Evolutionary conservation across 2,888 invertebrate genomes (phyloP).

Genomic region (Calliopum simillimum): DNA sequence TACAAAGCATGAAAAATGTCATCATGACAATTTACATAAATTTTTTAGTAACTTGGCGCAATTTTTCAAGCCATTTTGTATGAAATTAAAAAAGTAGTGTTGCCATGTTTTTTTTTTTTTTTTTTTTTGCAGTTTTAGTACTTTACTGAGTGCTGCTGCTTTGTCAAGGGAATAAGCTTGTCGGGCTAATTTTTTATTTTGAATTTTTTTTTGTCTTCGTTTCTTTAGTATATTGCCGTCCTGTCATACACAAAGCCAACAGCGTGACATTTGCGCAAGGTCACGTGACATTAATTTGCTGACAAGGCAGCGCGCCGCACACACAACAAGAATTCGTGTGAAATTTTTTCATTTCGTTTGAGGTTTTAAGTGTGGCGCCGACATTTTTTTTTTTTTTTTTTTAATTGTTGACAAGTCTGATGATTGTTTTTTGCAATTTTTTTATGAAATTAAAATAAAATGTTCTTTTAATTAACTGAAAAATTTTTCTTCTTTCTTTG

Average conservation of each 20-base stretch:
- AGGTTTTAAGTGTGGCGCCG: not conserved
- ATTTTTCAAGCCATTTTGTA: no score
- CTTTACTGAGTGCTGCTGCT: no score
- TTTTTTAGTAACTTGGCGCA: constrained; percentile 47
- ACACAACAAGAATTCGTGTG: constrained; percentile 13
- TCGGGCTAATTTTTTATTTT: no score
- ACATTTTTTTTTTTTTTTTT: no score
- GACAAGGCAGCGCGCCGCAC: constrained; percentile 44
- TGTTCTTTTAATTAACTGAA: constrained; percentile 36
- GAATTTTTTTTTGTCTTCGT: no score
- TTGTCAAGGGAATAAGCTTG: no score
- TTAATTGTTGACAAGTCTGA: constrained; percentile 16
- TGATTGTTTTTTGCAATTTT: not conserved
- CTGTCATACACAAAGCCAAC: not conserved
- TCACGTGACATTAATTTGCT: constrained; percentile 62
- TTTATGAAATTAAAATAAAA: not conserved
- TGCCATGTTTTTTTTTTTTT: constrained; percentile 10
- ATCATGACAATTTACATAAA: constrained; percentile 56
- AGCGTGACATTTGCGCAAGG: constrained; percentile 48
- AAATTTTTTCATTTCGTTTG: constrained; percentile 8
- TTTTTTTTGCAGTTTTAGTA: no score
- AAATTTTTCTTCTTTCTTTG: constrained; percentile 32
- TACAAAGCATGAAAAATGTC: constrained; percentile 18
- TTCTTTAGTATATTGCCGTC: no score
- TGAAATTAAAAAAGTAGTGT: constrained; percentile 42